Conservation (phyloP, 2,797 vertebrate genomes). For the Bucorvus abyssinicus region DNA sequence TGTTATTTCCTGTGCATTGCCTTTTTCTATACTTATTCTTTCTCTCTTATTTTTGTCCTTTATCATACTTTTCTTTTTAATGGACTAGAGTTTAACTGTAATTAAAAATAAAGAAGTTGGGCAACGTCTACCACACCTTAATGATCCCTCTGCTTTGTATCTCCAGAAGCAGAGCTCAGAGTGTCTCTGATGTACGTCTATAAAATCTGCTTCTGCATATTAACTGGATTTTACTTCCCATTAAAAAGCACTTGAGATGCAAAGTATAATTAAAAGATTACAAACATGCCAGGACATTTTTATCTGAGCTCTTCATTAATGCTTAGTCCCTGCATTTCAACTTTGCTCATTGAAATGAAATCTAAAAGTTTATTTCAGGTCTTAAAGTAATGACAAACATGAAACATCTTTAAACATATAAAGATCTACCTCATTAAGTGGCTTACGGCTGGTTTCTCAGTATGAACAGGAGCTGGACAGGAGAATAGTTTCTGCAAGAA, state of each 20-base stretch:
- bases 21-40: background rate
- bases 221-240: background rate
- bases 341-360: background rate
- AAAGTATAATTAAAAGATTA: constrained; percentile 19
- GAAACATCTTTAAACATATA: background rate
- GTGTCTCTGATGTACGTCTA: background rate
- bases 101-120: background rate
- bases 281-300: background rate
- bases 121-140: background rate
- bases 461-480: background rate
- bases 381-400: background rate
- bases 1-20: background rate
- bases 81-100: background rate
- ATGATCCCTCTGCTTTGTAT: background rate
- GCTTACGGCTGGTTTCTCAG: background rate
- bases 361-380: background rate
- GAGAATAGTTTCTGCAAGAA: background rate
- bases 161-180: background rate
- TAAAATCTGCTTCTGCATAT: background rate
- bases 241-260: background rate
- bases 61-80: background rate
- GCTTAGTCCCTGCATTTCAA: background rate
- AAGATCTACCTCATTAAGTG: background rate
- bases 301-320: background rate
- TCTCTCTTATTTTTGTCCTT: background rate